Evolutionary conservation across 2,113 vertebrate species (phyloP).

Genomic region (Burhinus bistriatus): DNA sequence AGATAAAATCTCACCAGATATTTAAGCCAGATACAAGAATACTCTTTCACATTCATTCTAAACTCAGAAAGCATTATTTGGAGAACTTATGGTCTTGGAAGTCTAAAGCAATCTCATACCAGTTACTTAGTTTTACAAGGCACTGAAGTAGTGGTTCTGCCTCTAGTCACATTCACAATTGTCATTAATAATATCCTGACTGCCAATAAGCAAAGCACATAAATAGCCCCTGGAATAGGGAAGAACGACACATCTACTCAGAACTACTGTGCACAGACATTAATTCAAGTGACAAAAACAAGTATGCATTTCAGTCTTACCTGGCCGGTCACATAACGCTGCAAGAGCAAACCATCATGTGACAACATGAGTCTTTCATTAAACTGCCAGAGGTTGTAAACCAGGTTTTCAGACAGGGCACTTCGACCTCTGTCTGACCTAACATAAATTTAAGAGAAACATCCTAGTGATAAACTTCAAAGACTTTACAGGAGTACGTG

Average conservation of each 20-base stretch:
- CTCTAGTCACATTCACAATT: not conserved
- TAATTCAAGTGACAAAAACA: not conserved
- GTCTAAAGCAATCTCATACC: not conserved
- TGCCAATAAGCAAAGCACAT: not conserved
- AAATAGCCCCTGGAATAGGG: not conserved
- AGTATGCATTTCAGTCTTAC: not conserved
- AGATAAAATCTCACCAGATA: not conserved
- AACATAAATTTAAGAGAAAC: conserved; percentile 9
- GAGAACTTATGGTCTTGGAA: not conserved
- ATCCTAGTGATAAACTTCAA: conserved; percentile 21
- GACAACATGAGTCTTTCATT: not conserved
- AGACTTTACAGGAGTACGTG: not conserved
- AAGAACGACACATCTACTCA: not conserved
- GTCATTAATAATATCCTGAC: not conserved
- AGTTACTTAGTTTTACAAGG: not conserved
- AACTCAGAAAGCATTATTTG: not conserved
- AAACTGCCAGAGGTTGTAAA: not conserved
- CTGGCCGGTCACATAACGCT: not conserved
- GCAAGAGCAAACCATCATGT: not conserved
- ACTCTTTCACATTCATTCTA: not conserved
- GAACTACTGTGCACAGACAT: not conserved
- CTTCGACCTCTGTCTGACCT: not conserved
- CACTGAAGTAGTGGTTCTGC: not conserved
- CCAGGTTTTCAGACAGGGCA: not conserved
- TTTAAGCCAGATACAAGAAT: not conserved